These are phyloP conservation scores for Ochropacha duplaris DNA, from an alignment of 2,888 invertebrate species.

Conservation along the genomic window DNA sequence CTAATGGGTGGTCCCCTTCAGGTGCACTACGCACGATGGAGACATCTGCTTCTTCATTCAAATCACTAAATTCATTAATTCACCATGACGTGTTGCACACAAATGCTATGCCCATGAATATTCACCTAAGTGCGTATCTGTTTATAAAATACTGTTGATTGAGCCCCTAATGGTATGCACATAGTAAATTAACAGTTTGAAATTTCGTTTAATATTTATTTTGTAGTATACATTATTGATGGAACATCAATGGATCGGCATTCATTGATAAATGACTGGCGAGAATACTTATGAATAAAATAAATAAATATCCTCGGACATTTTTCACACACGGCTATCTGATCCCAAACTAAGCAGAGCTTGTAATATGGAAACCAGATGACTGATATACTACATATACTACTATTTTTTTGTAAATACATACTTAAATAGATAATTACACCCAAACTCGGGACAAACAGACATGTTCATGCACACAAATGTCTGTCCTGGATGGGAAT, in stretches of 20 bases:
- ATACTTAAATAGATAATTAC: too few species aligned
- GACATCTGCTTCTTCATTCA: not conserved
- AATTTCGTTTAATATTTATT: not conserved
- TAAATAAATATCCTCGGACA: too few species aligned
- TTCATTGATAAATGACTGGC: not conserved
- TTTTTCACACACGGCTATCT: too few species aligned
- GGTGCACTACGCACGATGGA: not conserved
- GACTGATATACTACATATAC: too few species aligned
- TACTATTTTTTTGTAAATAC: too few species aligned
- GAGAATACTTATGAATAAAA: too few species aligned
- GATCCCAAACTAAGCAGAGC: too few species aligned
- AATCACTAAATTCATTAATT: not conserved
- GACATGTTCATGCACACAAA: too few species aligned
- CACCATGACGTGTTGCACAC: not conserved
- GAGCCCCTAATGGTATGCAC: not conserved
- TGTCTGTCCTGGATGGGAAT: too few species aligned
- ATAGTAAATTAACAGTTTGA: not conserved
- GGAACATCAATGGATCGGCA: not conserved
- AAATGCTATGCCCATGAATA: not conserved
- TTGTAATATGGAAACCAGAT: too few species aligned
- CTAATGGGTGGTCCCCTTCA: conserved; percentile 1
- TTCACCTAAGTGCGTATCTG: not conserved
- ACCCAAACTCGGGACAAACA: too few species aligned
- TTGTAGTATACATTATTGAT: not conserved
- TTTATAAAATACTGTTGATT: not conserved